Percentiles rank a stretch among this genome's conserved stretches.
These are phyloP conservation scores for Callipepla californica DNA, from an alignment of 2,113 vertebrate species.

Conservation along the genomic window DNA sequence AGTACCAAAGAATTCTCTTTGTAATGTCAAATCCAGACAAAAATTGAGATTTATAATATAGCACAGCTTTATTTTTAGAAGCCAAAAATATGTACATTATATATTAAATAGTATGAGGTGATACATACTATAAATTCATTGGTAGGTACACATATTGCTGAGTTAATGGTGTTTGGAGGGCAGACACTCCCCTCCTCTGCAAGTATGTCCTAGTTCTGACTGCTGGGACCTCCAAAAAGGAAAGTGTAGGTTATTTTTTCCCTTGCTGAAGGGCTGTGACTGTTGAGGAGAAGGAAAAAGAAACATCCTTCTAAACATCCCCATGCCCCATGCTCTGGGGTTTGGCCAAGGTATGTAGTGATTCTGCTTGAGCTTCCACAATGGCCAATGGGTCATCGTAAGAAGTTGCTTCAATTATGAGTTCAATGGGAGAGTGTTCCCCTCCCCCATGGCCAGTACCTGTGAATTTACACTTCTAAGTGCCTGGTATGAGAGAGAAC, in stretches of 20 bases:
- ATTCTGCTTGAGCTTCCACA: not conserved
- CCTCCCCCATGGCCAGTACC: not conserved
- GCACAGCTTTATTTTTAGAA: not conserved
- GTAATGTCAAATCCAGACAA: constrained; percentile 6
- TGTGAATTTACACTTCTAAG: not conserved
- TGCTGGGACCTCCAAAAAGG: not conserved
- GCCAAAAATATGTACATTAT: not conserved
- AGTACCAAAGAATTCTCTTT: constrained; percentile 26
- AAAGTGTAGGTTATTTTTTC: not conserved
- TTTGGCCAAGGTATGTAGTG: not conserved
- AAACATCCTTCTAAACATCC: not conserved
- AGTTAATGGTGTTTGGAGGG: not conserved
- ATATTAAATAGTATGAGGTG: not conserved
- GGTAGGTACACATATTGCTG: not conserved
- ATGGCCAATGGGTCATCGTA: not conserved
- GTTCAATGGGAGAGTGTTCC: not conserved
- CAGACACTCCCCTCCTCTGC: not conserved
- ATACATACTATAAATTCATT: not conserved
- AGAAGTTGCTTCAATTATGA: not conserved
- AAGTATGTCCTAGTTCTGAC: not conserved
- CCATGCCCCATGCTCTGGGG: not conserved
- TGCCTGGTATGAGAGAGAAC: not conserved
- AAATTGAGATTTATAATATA: not conserved
- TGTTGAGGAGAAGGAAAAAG: not conserved
- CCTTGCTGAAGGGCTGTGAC: not conserved